Evolutionary conservation across 64 coral and sea anemone species (phyloP).

Genomic region (Montipora sp.): DNA sequence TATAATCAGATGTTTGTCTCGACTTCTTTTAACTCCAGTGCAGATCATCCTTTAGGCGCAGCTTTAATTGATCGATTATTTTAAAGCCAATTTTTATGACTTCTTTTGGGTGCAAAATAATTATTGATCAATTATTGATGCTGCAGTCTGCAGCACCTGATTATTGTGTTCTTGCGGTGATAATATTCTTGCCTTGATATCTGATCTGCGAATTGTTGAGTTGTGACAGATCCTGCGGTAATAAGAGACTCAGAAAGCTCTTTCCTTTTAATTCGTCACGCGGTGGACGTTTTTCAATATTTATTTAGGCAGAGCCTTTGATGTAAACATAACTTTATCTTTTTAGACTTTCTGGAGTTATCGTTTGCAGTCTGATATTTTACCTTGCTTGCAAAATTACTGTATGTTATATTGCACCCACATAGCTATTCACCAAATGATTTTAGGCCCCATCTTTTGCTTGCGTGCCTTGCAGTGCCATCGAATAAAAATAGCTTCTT

Average conservation of each 20-base stretch:
- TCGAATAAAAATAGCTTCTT: not conserved
- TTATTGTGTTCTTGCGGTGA: not conserved
- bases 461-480: not conserved
- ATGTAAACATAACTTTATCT: not conserved
- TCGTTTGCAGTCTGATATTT: not conserved
- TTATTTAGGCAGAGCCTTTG: not conserved
- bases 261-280: too few relatives aligned
- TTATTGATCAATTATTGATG: not conserved
- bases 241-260: too few relatives aligned
- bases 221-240: too few relatives aligned
- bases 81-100: not conserved
- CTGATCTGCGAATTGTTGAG: not conserved
- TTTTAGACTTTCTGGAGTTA: not conserved
- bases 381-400: not conserved
- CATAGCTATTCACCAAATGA: not conserved
- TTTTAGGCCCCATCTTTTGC: not conserved
- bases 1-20: not conserved
- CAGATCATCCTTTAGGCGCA: not conserved
- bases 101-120: not conserved
- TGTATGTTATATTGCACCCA: not conserved
- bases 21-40: not conserved
- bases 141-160: not conserved
- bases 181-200: slow-evolving; percentile 2
- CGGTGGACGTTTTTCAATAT: too few relatives aligned
- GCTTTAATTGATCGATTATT: slow-evolving; percentile 13